Evolutionary conservation across 2,888 invertebrate genomes (phyloP), one percentile per base, ranked within the genome.

Genomic region (Melipona beecheii): DNA sequence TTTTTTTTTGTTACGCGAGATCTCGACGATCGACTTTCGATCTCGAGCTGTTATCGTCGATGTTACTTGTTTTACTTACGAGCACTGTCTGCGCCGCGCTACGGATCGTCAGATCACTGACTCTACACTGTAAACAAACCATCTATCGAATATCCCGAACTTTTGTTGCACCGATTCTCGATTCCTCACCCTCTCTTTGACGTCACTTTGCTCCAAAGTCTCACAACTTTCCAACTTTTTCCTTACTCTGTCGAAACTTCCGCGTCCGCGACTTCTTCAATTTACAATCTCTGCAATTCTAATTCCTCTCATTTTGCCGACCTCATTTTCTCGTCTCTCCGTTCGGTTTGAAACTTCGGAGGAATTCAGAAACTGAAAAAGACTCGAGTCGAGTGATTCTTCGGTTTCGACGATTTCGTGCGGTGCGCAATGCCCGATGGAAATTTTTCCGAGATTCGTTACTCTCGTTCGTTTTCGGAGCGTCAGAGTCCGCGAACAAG

Each of bases 401-500:
- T 2, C 4, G 15, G 2, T n/a, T n/a, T n/a, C 3, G 54, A 52
- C 31, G 65, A 15, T 52, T 17, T 2, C 9, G 2, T 27, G 31
- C 9, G 4, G 13, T 36, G 21, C 13, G 36, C 6, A 5, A 31
- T 15, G 36, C 36, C 5, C 21, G 65, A 43, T 65, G 1, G 43
- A n/a, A 3, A 64, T 0, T 36, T 21, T 64, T 31, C 21, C 17
- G 27, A 15, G 19, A 2, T 11, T 58, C 4, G 0, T 11, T 27
- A 2, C 17, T 17, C 21, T 24, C 6, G 13, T 50, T 6, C n/a
- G n/a, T 6, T 49, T 11, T 24, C 24, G 24, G 50, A 52, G 19
- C 52, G 73, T 3, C 69, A 31, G 69, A 52, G 19, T 24, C 43
- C 75, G 80, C 68, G 56, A 60, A 27, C 81, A 74, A 91, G 91